These are phyloP conservation scores for Psilanteris sp. DNA, from an alignment of 1,140 invertebrate genomes.

Conservation along the genomic window DNA sequence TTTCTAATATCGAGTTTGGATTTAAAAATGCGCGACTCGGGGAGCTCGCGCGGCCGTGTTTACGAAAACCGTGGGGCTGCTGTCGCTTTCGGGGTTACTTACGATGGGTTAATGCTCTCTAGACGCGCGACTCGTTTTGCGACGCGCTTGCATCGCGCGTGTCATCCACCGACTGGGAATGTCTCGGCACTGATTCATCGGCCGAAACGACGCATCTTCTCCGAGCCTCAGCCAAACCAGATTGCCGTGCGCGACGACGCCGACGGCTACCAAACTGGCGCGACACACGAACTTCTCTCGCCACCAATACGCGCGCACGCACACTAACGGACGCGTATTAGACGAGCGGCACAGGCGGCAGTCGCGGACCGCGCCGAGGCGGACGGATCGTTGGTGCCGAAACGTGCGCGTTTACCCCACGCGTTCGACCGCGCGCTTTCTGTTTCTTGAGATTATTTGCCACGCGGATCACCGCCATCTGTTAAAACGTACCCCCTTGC, in stretches of 20 bases:
- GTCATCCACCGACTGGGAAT: conserved; percentile 56
- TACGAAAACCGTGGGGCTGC: not conserved
- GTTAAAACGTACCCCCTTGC: too few species aligned
- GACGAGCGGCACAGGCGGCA: not conserved
- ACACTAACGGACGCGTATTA: too few species aligned
- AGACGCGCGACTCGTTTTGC: conserved; percentile 7
- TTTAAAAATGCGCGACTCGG: conserved; percentile 13
- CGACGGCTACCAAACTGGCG: conserved; percentile 33
- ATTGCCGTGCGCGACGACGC: conserved; percentile 29
- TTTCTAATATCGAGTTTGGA: conserved; percentile 28
- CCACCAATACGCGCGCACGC: conserved; percentile 1
- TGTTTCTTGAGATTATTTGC: too few species aligned
- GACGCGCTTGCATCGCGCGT: conserved; percentile 40
- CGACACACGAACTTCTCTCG: conserved; percentile 16
- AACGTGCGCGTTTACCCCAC: too few species aligned
- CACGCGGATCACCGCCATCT: too few species aligned
- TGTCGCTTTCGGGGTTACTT: conserved; percentile 22
- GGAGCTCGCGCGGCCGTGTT: too few species aligned
- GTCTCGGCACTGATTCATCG: conserved; percentile 70
- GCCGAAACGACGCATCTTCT: conserved; percentile 25
- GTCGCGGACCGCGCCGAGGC: too few species aligned
- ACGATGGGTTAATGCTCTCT: conserved; percentile 40
- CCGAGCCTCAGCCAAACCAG: not conserved
- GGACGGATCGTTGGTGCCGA: too few species aligned
- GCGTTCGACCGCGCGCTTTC: too few species aligned